Evolutionary conservation across 2,888 invertebrate genomes (phyloP).

Genomic region (Aphrophora alni): DNA sequence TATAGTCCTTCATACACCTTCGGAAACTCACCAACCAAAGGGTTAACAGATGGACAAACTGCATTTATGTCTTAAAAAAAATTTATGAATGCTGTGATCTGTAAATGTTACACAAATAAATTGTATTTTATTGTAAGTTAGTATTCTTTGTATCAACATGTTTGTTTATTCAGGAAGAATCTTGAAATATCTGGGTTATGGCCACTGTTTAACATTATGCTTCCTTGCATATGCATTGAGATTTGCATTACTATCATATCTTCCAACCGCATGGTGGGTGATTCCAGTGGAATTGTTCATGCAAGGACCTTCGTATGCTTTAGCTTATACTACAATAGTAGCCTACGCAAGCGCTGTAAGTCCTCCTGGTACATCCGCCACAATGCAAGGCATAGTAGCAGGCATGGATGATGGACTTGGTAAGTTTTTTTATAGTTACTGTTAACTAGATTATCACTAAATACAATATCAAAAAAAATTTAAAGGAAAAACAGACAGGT

Average conservation of each 20-base stretch:
- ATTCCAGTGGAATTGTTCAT: conserved; percentile 79
- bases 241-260: conserved; percentile 75
- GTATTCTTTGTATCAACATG: neutral
- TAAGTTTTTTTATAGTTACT: conserved; percentile 54
- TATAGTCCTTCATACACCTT: too few relatives aligned
- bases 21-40: too few relatives aligned
- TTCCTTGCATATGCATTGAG: conserved; percentile 78
- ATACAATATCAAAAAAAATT: neutral
- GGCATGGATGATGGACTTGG: conserved; percentile 89
- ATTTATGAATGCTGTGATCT: too few relatives aligned
- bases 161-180: conserved; percentile 69
- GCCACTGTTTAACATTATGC: conserved; percentile 77
- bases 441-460: conserved; percentile 28
- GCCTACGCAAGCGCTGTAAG: conserved; percentile 70
- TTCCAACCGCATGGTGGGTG: conserved; percentile 82
- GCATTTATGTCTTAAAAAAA: too few relatives aligned
- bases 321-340: conserved; percentile 83
- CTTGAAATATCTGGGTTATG: conserved; percentile 78
- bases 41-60: too few relatives aligned
- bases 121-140: too few relatives aligned
- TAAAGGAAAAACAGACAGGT: neutral
- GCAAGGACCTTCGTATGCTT: conserved; percentile 87
- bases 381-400: conserved; percentile 84
- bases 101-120: too few relatives aligned
- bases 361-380: conserved; percentile 78